phyloP scores from a whole-genome alignment of 2,797 vertebrate genomes.

The Molossus alvarezi region DNA sequence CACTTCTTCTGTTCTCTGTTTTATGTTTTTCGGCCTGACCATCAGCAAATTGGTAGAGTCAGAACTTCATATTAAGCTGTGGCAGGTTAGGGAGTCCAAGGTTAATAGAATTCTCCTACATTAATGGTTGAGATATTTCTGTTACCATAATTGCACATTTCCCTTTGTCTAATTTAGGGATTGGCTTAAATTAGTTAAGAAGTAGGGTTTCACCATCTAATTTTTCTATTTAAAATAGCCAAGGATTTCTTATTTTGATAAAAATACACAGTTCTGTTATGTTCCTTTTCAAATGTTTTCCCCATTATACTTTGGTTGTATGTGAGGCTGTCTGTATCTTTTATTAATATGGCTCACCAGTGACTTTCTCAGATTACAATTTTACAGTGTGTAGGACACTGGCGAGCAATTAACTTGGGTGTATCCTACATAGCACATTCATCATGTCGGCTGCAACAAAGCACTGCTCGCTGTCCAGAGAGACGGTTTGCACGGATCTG shows the following conservation, averaged over 20 bases:
- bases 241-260: background rate
- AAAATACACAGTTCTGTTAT: background rate
- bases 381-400: background rate
- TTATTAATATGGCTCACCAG: background rate
- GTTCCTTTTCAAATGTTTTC: conserved; percentile 9
- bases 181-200: conserved; percentile 11
- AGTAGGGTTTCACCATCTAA: background rate
- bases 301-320: background rate
- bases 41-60: background rate
- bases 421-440: background rate
- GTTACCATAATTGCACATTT: background rate
- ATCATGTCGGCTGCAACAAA: background rate
- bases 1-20: background rate
- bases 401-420: background rate
- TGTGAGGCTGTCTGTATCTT: background rate
- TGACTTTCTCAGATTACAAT: background rate
- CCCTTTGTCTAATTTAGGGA: background rate
- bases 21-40: background rate
- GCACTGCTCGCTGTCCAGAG: background rate
- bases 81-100: background rate
- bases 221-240: background rate
- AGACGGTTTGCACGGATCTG: background rate
- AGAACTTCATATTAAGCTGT: background rate
- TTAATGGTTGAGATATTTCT: conserved; percentile 34
- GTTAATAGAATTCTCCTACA: background rate